Conservation (phyloP, 2,888 invertebrate species). For the Odontomyia ornata region DNA sequence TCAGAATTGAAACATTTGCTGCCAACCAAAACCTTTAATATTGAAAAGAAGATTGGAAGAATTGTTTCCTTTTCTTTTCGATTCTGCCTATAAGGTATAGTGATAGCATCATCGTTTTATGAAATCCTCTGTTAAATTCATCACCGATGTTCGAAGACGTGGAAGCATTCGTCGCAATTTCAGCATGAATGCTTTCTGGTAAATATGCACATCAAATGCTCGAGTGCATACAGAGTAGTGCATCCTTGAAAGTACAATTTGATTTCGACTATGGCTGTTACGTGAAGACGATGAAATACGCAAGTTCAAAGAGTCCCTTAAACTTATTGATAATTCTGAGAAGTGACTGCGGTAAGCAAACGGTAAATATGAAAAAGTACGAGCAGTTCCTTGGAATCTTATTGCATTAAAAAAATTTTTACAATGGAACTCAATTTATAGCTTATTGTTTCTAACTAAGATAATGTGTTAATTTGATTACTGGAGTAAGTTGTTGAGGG, state of each 20-base stretch:
- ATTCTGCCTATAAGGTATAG: neutral
- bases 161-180: neutral
- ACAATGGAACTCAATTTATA: neutral
- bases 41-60: neutral
- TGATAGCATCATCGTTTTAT: slow-evolving; percentile 9
- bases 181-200: slow-evolving; percentile 25
- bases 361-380: too few relatives aligned
- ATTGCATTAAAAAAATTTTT: neutral
- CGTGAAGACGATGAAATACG: neutral
- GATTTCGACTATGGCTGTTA: slow-evolving; percentile 13
- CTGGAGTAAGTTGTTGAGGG: too few relatives aligned
- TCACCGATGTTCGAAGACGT: neutral
- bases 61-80: neutral
- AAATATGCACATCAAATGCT: slow-evolving; percentile 38
- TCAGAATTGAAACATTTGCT: too few relatives aligned
- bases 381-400: neutral
- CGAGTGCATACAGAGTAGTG: slow-evolving; percentile 29
- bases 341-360: neutral
- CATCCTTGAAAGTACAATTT: slow-evolving; percentile 36
- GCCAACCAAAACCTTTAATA: too few relatives aligned
- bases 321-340: neutral
- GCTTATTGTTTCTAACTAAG: neutral
- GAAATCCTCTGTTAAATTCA: slow-evolving; percentile 20
- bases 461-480: too few relatives aligned
- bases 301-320: neutral